These are phyloP conservation scores for Triplophysa bombifrons DNA, from an alignment of 2,797 vertebrate genomes.

Conservation along the genomic window DNA sequence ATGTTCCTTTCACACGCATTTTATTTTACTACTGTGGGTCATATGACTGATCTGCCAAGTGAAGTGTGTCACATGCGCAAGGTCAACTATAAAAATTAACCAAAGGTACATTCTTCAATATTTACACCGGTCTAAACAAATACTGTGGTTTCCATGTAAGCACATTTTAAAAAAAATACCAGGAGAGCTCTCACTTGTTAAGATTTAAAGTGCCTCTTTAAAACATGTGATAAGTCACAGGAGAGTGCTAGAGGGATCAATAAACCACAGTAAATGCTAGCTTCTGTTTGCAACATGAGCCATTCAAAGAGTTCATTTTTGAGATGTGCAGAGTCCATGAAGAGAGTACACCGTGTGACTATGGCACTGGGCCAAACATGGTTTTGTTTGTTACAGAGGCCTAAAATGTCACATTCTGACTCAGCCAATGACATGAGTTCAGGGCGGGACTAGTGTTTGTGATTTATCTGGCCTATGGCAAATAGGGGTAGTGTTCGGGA, in stretches of 20 bases:
- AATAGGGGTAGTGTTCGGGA: background rate
- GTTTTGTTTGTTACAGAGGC: background rate
- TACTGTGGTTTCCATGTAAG: background rate
- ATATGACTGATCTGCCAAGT: background rate
- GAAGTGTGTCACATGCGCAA: background rate
- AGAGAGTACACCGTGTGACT: background rate
- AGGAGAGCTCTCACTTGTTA: background rate
- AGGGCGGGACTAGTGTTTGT: background rate
- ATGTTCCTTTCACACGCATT: background rate
- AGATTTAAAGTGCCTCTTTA: background rate
- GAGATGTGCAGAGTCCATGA: background rate
- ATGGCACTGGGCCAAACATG: background rate
- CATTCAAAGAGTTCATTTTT: background rate
- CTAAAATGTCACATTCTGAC: background rate
- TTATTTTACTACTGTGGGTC: background rate
- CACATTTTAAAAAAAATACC: background rate
- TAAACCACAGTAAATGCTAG: background rate
- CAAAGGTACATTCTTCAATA: background rate
- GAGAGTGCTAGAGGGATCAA: background rate
- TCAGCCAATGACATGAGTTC: background rate
- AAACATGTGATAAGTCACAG: background rate
- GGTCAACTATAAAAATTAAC: background rate
- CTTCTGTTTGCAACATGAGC: background rate
- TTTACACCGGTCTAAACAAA: background rate
- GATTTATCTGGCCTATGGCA: background rate